Conservation (phyloP, 2,888 invertebrate genomes). For the Druceiella hillmani region DNA sequence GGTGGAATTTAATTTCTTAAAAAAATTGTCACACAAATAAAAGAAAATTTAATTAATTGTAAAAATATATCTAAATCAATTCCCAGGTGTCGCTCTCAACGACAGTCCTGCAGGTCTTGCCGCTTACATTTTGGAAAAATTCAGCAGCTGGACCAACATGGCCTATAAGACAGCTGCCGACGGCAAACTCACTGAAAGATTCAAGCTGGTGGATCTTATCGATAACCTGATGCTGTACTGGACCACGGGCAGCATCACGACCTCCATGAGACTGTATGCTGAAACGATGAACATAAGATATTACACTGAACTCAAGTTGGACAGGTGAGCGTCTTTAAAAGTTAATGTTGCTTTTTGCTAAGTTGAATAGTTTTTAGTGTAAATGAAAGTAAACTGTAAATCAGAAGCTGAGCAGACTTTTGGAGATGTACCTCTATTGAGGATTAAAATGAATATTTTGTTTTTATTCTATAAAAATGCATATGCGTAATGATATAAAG, state of each 20-base stretch:
- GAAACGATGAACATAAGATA: constrained; percentile 39
- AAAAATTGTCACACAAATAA: background rate
- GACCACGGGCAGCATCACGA: constrained; percentile 60
- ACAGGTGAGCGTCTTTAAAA: too few relatives aligned
- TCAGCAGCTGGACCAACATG: constrained; percentile 66
- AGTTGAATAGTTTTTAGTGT: too few relatives aligned
- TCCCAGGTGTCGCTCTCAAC: constrained; percentile 57
- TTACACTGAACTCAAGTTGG: constrained; percentile 31
- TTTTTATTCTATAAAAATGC: too few relatives aligned
- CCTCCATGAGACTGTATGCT: constrained; percentile 61
- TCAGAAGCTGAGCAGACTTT: too few relatives aligned
- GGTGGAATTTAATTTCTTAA: background rate
- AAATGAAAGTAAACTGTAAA: too few relatives aligned
- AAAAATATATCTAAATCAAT: constrained; percentile 9
- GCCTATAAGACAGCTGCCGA: constrained; percentile 45
- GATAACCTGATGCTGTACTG: constrained; percentile 77
- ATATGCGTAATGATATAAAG: too few relatives aligned
- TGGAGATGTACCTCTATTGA: too few relatives aligned
- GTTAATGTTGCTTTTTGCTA: too few relatives aligned
- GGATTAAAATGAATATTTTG: too few relatives aligned
- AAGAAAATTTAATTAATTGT: too few relatives aligned
- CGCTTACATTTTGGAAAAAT: constrained; percentile 80
- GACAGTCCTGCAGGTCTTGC: constrained; percentile 78
- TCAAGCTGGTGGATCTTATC: constrained; percentile 57
- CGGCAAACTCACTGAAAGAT: constrained; percentile 59